Evolutionary conservation across 2,888 invertebrate species (phyloP), one percentile per base, ranked within the genome.

Genomic region (Xanthorhoe spadicearia): DNA sequence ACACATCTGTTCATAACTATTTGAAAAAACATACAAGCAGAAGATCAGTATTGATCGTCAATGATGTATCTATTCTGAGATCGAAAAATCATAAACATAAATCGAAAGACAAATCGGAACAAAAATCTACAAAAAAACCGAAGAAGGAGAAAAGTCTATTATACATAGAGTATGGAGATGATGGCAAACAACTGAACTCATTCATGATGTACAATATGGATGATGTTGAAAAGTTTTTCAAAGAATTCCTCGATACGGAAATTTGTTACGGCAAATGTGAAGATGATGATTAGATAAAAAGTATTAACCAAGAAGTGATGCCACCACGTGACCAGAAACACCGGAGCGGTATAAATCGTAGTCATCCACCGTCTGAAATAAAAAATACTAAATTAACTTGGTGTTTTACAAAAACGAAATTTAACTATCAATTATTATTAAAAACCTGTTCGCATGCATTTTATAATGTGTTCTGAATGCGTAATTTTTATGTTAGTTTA

Each of bases 211-310:
- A 77, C 9, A 83, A 72, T 59, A 73, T 89, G 0, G 73, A 75
- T 5, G 87, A 88, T 38, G 89, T 89, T 3, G 75, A 78, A 0
- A 65, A 13, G 6, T 87, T 88, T 71, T 86, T 89, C 59, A 59
- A 78, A 69, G 3, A 9, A 13, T 82, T 75, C 69, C 79, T 87
- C 13, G 71, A 84, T 18, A 82, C 84, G 13, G 70, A 77, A 70
- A 69, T 89, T 59, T 88, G 88, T 74, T 65, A 77, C 23, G 75
- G 43, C 0, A 38, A 18, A 13, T 87, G 86, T 70, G 60, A 71
- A 7, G 61, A 59, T 46, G 46, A 18, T 35, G 38, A 52, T 23
- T 58, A 23, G 17, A 9, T 46, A 10, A 15, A 52, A 4, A 35
- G 35, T 57, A 82, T 46, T 55, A 62, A 18, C 87, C 87, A 18